phyloP scores from a whole-genome alignment of 2,113 vertebrate genomes.

The Sphaerodactylus townsendi region DNA sequence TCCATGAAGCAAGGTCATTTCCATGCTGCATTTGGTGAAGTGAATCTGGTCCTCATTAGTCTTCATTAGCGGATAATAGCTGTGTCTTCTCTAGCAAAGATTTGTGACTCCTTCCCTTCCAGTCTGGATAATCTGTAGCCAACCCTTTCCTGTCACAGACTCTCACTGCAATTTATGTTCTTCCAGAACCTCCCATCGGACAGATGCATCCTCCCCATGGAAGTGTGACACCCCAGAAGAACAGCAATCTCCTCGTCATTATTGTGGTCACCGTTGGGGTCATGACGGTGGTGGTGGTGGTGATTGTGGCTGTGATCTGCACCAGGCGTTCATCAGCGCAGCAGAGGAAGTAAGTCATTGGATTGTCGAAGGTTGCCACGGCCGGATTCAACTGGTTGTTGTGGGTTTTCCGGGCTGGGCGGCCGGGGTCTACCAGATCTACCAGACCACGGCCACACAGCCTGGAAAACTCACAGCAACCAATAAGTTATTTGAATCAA shows the following conservation, averaged over 20 bases:
- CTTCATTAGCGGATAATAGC: neutral
- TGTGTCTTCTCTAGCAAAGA: neutral
- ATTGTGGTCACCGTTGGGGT: constrained; percentile 87
- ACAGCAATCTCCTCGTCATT: constrained; percentile 90
- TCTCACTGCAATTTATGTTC: neutral
- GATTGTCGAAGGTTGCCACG: no score
- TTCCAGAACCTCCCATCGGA: constrained; percentile 89
- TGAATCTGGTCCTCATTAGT: neutral
- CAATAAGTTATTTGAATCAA: no score
- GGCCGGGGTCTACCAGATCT: no score
- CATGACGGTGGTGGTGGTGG: constrained; percentile 83
- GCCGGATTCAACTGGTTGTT: no score
- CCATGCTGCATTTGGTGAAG: neutral
- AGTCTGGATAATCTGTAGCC: neutral
- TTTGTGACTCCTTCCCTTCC: neutral
- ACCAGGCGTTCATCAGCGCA: constrained; percentile 89
- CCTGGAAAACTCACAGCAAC: no score
- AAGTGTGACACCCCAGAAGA: constrained; percentile 89
- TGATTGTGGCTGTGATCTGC: constrained; percentile 86
- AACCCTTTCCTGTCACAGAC: neutral
- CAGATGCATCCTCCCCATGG: constrained; percentile 93
- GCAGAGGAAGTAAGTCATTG: constrained; percentile 88
- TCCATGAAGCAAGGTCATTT: no score
- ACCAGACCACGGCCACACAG: no score
- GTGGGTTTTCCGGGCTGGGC: no score